phyloP scores from a whole-genome alignment of 2,888 invertebrate genomes.

The Synergus laeviventris region DNA sequence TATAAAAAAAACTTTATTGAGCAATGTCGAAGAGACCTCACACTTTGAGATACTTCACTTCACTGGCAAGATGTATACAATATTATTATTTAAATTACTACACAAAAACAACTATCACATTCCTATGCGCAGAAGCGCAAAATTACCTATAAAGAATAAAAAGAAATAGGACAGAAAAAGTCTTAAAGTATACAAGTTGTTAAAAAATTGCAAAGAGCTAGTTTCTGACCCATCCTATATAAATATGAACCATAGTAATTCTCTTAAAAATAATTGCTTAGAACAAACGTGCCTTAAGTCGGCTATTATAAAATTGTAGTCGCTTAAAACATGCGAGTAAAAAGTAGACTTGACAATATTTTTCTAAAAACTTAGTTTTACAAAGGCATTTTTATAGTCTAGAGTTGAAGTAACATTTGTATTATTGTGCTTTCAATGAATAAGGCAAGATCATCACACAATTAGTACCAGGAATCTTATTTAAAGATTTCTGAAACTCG shows the following conservation, averaged over 20 bases:
- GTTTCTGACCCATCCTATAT: not conserved
- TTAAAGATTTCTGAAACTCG: not conserved
- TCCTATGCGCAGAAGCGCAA: constrained; percentile 48
- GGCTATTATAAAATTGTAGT: too few relatives aligned
- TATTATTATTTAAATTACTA: constrained; percentile 39
- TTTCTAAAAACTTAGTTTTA: not conserved
- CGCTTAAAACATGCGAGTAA: too few relatives aligned
- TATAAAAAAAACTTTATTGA: constrained; percentile 63
- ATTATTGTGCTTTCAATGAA: constrained; percentile 36
- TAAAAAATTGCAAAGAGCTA: not conserved
- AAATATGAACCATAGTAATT: not conserved
- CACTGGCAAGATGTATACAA: constrained; percentile 55
- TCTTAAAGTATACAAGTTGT: not conserved
- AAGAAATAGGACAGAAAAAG: not conserved
- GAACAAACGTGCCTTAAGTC: too few relatives aligned
- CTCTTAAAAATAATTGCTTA: too few relatives aligned
- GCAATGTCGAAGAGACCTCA: constrained; percentile 60
- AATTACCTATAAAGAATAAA: not conserved
- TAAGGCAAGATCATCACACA: constrained; percentile 53
- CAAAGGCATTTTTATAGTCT: not conserved
- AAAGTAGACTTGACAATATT: not conserved
- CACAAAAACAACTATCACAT: constrained; percentile 54
- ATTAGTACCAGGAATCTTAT: constrained; percentile 24
- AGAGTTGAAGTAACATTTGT: not conserved
- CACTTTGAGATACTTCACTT: constrained; percentile 47